Percentiles rank a stretch among this genome's conserved stretches.
phyloP scores from a whole-genome alignment of 2,797 vertebrate genomes.

The Sorex maritimensis region DNA sequence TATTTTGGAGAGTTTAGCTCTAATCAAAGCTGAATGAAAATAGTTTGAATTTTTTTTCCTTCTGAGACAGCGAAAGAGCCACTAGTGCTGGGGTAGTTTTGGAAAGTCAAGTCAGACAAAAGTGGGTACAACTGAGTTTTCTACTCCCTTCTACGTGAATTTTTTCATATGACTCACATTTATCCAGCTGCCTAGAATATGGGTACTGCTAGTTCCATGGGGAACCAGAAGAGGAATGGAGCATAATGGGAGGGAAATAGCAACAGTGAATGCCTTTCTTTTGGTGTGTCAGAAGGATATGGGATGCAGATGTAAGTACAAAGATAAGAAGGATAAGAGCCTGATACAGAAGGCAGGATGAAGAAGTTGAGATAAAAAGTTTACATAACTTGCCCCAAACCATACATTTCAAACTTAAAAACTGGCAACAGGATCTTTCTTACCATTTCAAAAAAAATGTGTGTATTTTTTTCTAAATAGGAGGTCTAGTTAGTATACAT shows the following conservation, averaged over 20 bases:
- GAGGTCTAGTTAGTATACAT: neutral
- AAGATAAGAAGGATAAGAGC: neutral
- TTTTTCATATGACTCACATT: neutral
- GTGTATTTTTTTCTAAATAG: neutral
- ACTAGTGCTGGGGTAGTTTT: neutral
- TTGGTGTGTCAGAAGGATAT: neutral
- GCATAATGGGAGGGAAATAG: neutral
- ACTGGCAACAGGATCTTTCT: neutral
- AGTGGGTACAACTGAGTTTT: neutral
- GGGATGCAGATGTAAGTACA: neutral
- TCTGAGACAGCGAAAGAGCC: conserved; percentile 2
- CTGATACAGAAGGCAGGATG: neutral
- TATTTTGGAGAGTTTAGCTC: neutral
- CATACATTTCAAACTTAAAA: neutral
- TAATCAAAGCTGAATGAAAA: neutral
- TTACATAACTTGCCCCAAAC: neutral
- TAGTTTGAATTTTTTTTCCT: neutral
- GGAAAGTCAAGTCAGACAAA: neutral
- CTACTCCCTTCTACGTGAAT: neutral
- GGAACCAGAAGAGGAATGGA: neutral
- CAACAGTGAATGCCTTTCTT: neutral
- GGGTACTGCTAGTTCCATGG: neutral
- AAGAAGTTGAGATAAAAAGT: neutral
- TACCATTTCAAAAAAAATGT: neutral
- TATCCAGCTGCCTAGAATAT: neutral